A percentile compares a stretch with the other conserved stretches of the same genome.
phyloP scores from a whole-genome alignment of 2,113 vertebrate genomes.

The Chunga burmeisteri region DNA sequence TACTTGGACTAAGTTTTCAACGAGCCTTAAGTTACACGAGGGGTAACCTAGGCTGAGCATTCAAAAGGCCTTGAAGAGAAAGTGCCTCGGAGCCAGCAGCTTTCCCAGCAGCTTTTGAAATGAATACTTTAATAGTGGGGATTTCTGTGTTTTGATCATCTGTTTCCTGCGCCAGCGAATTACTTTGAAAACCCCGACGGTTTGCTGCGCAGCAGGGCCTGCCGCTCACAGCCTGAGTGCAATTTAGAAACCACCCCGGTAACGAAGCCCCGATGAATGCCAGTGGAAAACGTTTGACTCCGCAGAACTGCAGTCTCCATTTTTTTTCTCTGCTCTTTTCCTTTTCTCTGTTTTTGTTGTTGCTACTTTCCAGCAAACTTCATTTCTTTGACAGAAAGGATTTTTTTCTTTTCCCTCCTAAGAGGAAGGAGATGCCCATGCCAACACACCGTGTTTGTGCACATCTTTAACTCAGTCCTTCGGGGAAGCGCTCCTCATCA shows the following conservation, averaged over 20 bases:
- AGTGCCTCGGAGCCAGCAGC: neutral
- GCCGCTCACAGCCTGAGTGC: neutral
- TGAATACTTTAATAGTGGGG: neutral
- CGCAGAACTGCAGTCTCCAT: neutral
- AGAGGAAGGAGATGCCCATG: neutral
- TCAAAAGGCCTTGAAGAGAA: neutral
- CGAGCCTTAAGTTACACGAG: neutral
- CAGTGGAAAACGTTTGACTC: neutral
- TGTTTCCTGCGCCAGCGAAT: neutral
- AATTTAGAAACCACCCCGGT: neutral
- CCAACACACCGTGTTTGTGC: rapidly evolving
- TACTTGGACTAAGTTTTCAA: neutral
- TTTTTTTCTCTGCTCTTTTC: neutral
- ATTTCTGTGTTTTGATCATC: neutral
- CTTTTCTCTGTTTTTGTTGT: neutral
- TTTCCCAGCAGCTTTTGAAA: conserved; percentile 5
- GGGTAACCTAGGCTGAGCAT: neutral
- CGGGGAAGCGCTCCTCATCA: rapidly evolving
- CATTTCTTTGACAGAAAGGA: neutral
- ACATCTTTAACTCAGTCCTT: neutral
- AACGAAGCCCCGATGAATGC: neutral
- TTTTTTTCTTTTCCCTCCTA: neutral
- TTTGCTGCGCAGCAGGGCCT: neutral
- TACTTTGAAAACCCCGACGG: neutral
- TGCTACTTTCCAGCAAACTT: neutral